Conservation (phyloP, 2,113 vertebrate genomes). For the Martes martes region DNA sequence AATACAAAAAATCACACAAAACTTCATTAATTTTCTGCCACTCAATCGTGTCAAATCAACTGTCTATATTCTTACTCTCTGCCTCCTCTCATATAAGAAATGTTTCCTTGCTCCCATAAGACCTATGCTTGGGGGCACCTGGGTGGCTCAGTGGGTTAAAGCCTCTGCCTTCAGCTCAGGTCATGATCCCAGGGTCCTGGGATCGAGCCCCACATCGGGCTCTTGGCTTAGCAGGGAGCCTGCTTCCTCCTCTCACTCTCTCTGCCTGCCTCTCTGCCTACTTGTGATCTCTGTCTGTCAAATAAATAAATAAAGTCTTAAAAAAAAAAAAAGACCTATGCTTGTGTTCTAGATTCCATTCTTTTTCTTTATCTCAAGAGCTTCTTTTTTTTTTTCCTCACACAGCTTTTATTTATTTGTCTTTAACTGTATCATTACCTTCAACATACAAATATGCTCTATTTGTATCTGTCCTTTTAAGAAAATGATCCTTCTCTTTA, state of each 20-base stretch:
- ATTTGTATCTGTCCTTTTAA: background rate
- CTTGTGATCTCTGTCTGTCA: no score
- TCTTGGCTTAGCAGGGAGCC: no score
- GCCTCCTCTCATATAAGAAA: background rate
- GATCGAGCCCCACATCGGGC: no score
- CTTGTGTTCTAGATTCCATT: background rate
- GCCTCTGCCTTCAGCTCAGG: no score
- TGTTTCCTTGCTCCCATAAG: background rate
- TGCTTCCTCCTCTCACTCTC: no score
- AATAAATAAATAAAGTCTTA: no score
- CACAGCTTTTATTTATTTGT: background rate
- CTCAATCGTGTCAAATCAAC: background rate
- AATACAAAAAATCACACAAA: background rate
- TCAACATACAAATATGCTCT: background rate
- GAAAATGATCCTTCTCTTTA: background rate
- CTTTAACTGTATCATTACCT: background rate
- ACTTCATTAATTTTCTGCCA: background rate
- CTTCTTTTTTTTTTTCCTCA: background rate
- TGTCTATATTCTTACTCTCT: background rate
- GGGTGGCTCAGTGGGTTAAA: no score
- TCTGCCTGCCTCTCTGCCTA: no score
- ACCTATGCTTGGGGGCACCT: background rate
- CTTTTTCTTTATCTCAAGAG: background rate
- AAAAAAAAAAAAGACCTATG: background rate
- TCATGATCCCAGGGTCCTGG: no score